Evolutionary conservation across 2,888 invertebrate genomes (phyloP), one percentile per base, ranked within the genome.

Genomic region (Xestia c-nigrum): DNA sequence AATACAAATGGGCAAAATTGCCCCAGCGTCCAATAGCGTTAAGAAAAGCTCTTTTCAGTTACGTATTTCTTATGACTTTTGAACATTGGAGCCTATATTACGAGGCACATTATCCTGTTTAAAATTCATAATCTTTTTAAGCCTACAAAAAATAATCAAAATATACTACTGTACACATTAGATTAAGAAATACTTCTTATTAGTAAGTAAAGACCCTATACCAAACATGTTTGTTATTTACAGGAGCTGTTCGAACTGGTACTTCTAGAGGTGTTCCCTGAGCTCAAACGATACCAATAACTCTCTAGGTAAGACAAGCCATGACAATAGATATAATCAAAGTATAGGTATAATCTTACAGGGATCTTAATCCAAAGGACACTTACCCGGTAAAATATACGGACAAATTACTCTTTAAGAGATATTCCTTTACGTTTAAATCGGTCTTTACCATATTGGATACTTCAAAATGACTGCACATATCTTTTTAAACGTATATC

Each of bases 221-320:
- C 24, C 19, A 76, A 12, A 31, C 14, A 7, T 81, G 3, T 74
- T 72, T 57, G 3, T 66, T 77, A 87, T 97, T 97, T 97, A 14
- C 95, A 98, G 98, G 98, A 98, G 92, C 94, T 98, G 81, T 96
- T 98, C 84, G 98, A 98, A 93, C 94, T 98, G 69, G 94, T 98
- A 69, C 96, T 98, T 88, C 92, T 97, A 81, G 98, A 98, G 94
- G 96, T 98, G 87, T 98, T 98, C 92, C 98, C 98, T 24, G 98
- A 98, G 95, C 96, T 98, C 86, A 97, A 97, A 84, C 97, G 97
- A 85, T 97, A 97, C 88, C 94, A 95, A 81, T 94, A 89, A 91
- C 83, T 75, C 75, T 80, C 70, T 90, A 91, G 87, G 89, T 91
- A 90, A 91, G 91, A 85, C 86, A 81, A 86, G 85, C 87, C 81